These are phyloP conservation scores for Drosophila dunni DNA, from an alignment of 1,140 invertebrate genomes.

Conservation along the genomic window DNA sequence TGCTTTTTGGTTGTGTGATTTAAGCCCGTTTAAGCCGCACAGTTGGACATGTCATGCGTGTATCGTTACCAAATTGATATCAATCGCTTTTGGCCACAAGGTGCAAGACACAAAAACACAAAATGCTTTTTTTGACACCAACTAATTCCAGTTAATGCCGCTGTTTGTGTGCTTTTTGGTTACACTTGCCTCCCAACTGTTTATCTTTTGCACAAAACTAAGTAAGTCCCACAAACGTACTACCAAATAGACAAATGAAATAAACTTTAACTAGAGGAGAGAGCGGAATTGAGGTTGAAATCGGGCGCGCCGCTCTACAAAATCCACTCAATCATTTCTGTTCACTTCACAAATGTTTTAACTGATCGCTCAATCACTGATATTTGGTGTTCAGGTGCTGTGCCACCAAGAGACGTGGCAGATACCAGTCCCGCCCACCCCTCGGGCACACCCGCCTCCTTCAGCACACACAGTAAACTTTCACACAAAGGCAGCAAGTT, in stretches of 20 bases:
- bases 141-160: slow-evolving; percentile 71
- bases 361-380: slow-evolving; percentile 82
- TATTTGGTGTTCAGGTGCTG: slow-evolving; percentile 44
- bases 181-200: slow-evolving; percentile 33
- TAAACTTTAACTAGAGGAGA: background rate
- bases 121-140: slow-evolving; percentile 79
- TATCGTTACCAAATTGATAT: slow-evolving; percentile 44
- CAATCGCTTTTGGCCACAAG: slow-evolving; percentile 22
- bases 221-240: slow-evolving; percentile 24
- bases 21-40: slow-evolving; percentile 45
- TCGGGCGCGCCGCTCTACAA: slow-evolving; percentile 58
- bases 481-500: background rate
- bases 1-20: background rate
- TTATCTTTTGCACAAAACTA: slow-evolving; percentile 22
- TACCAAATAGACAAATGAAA: slow-evolving; percentile 29
- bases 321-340: slow-evolving; percentile 76
- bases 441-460: background rate
- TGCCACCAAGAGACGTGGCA: slow-evolving; percentile 38
- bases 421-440: slow-evolving; percentile 11
- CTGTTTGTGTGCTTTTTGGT: slow-evolving; percentile 30
- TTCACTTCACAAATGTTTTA: slow-evolving; percentile 74
- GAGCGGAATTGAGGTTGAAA: slow-evolving; percentile 9
- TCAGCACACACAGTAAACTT: background rate
- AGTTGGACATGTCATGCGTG: slow-evolving; percentile 52
- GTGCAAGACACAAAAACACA: slow-evolving; percentile 29